phyloP scores from a whole-genome alignment of 1,140 invertebrate species.

The Formica selysi region DNA sequence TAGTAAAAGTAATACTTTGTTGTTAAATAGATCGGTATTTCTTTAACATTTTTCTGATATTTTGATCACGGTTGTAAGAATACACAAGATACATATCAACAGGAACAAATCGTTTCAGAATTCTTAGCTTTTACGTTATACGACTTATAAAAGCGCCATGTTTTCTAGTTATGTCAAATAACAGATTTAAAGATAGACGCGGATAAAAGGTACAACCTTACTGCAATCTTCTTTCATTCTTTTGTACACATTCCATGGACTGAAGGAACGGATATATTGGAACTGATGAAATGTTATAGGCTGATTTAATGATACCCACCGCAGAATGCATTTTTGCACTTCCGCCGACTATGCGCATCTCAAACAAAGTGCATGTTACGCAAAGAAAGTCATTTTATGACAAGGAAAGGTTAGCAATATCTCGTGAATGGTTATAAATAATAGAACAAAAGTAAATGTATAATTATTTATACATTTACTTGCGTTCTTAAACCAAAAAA shows the following conservation, averaged over 20 bases:
- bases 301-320: constrained; percentile 16
- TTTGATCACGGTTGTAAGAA: background rate
- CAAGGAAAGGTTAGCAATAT: background rate
- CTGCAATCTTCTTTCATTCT: background rate
- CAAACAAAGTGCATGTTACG: background rate
- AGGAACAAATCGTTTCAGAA: background rate
- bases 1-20: too few relatives aligned
- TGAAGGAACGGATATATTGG: background rate
- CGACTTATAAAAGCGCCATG: background rate
- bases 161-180: background rate
- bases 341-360: background rate
- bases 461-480: too few relatives aligned
- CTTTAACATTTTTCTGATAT: background rate
- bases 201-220: background rate
- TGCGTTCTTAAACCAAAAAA: too few relatives aligned
- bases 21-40: background rate
- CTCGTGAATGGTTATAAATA: too few relatives aligned
- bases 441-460: too few relatives aligned
- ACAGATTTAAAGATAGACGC: constrained; percentile 28
- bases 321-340: constrained; percentile 16
- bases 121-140: background rate
- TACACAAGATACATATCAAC: background rate
- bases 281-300: background rate
- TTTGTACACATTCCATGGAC: background rate
- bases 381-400: background rate